A percentile compares a stretch with the other conserved stretches of the same genome.
These are phyloP conservation scores for Octopus sinensis DNA, from an alignment of 1,140 invertebrate genomes.

Conservation along the genomic window DNA sequence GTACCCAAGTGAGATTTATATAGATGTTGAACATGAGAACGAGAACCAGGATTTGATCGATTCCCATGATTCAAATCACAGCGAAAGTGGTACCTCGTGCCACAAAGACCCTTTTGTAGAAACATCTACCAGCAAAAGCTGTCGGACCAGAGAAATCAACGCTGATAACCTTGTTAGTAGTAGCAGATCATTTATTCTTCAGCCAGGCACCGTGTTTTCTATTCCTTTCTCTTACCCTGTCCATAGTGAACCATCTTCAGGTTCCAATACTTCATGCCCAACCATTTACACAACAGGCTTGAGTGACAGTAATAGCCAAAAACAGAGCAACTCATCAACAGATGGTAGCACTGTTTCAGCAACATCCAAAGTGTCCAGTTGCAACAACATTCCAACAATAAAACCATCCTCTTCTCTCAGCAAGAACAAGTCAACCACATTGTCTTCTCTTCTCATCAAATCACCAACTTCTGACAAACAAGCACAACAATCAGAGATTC, in stretches of 20 bases:
- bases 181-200: conserved; percentile 26
- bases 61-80: no score
- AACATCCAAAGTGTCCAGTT: not conserved
- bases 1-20: not conserved
- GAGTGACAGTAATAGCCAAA: not conserved
- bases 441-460: not conserved
- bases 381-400: not conserved
- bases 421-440: not conserved
- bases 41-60: not conserved
- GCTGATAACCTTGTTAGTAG: not conserved
- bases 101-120: no score
- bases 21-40: conserved; percentile 4
- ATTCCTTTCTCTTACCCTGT: conserved; percentile 37
- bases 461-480: not conserved
- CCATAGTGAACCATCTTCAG: not conserved
- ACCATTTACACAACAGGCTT: not conserved
- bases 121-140: no score
- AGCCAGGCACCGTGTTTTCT: conserved; percentile 33
- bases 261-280: not conserved
- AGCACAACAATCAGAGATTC: not conserved
- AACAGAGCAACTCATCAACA: not conserved
- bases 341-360: not conserved
- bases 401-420: not conserved
- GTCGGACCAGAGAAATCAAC: no score
- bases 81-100: no score